These are phyloP conservation scores for Tachycineta bicolor DNA, from an alignment of 2,113 vertebrate species.

Conservation along the genomic window DNA sequence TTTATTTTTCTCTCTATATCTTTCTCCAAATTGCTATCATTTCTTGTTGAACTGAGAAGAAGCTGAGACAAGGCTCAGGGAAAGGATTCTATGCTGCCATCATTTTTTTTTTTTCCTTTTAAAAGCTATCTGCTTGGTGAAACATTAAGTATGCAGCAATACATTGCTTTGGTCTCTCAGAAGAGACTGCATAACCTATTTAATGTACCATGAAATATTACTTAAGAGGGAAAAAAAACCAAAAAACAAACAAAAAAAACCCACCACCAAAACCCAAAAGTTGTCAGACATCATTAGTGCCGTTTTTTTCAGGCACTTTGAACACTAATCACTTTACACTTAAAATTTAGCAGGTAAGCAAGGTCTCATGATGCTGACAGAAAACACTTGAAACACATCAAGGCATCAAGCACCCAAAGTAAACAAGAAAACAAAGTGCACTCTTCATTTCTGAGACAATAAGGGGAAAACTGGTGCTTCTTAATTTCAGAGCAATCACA, in stretches of 20 bases:
- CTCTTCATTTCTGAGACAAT: conserved; percentile 22
- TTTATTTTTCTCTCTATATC: conserved; percentile 8
- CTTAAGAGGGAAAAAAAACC: not conserved
- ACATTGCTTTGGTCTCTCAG: not conserved
- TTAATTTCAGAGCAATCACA: not conserved
- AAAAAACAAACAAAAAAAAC: not conserved
- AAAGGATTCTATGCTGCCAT: conserved; percentile 4
- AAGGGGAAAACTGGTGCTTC: conserved; percentile 1
- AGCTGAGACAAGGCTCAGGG: not conserved
- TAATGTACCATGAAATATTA: conserved; percentile 48
- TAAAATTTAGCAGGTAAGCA: conserved; percentile 36
- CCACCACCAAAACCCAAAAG: not conserved
- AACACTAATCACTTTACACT: not conserved
- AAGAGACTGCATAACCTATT: not conserved
- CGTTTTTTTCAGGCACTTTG: not conserved
- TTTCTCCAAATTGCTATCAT: not conserved
- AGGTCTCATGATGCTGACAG: not conserved
- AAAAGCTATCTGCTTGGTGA: not conserved
- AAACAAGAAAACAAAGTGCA: conserved; percentile 35
- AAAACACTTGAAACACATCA: not conserved
- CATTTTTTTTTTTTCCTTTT: not conserved
- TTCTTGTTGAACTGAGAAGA: not conserved
- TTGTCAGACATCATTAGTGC: not conserved
- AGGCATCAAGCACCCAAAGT: not conserved
- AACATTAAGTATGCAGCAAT: not conserved